Percentiles rank a stretch among this genome's conserved stretches.
These are phyloP conservation scores for Pediacus dermestoides DNA, from an alignment of 2,888 invertebrate species.

Conservation along the genomic window DNA sequence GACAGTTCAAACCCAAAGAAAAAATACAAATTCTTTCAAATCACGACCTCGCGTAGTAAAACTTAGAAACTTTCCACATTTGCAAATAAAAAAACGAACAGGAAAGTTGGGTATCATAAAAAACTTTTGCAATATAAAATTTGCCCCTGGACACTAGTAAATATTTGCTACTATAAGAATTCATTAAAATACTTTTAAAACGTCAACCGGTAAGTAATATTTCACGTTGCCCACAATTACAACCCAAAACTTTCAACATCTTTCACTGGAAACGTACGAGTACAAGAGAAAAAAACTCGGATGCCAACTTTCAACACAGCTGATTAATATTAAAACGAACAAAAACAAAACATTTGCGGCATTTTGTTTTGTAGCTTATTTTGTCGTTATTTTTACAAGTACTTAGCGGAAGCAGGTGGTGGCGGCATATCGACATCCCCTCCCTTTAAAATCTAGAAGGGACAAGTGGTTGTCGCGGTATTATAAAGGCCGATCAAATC, in stretches of 20 bases:
- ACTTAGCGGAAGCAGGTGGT: too few relatives aligned
- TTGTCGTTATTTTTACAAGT: too few relatives aligned
- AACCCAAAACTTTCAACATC: slow-evolving; percentile 1
- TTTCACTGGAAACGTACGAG: too few relatives aligned
- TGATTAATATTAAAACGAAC: too few relatives aligned
- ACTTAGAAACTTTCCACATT: slow-evolving; percentile 1
- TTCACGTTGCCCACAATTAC: slow-evolving; percentile 1
- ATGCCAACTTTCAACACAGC: too few relatives aligned
- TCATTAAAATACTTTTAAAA: slow-evolving; percentile 2
- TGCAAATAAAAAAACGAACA: slow-evolving; percentile 2
- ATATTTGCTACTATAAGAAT: slow-evolving; percentile 1
- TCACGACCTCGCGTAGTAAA: too few relatives aligned
- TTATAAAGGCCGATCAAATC: slow-evolving; percentile 6
- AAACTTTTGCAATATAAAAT: slow-evolving; percentile 2
- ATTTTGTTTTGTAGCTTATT: too few relatives aligned
- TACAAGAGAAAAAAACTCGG: too few relatives aligned
- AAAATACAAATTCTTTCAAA: slow-evolving; percentile 1
- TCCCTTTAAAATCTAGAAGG: too few relatives aligned
- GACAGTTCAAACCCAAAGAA: slow-evolving; percentile 1
- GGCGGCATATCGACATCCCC: too few relatives aligned
- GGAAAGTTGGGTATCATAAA: too few relatives aligned
- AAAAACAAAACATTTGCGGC: too few relatives aligned
- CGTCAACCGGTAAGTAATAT: slow-evolving; percentile 1
- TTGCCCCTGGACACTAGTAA: slow-evolving; percentile 1
- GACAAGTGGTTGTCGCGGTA: background rate